Evolutionary conservation across 2,888 invertebrate genomes (phyloP), one percentile per base, ranked within the genome.

Genomic region (Leptinotarsa juncta): DNA sequence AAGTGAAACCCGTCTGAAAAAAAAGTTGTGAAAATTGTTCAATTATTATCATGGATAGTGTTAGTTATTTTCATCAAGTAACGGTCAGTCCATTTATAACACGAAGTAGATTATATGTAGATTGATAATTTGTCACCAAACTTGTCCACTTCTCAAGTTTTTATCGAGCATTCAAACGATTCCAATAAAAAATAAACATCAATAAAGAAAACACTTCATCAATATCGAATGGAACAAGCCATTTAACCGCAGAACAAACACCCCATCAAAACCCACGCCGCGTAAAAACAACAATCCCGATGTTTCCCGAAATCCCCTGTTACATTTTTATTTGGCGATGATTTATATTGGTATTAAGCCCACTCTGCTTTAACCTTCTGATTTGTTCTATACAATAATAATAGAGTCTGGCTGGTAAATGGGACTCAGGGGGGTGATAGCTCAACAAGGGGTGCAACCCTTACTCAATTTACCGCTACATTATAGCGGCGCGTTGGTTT

Each of bases 381-480:
- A 88, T 88, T 88, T 88, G 88, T 87, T 88, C 88, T 86, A 87
- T 88, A 87, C 87, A 88, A 88, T 88, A 88, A 88, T 88, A 88
- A 88, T 88, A 88, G 88, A 88, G 87, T 87, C 86, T 85, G 87
- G 84, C 86, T 84, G 86, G 85, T 85, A 87, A 88, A 88, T 88
- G 88, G 87, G 86, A 84, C 88, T 85, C 87, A 79, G 70, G 88
- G 87, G 88, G 86, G 87, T 88, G 87, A 88, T 88, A 88, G 85
- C 86, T 88, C 88, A 87, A 83, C 83, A 82, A 82, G 82, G 83
- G 75, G 77, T 65, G 74, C 76, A 75, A 74, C 78, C 80, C 78
- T 80, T 73, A 77, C 80, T 85, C 88, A 88, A 88, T 88, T 88
- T 88, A 87, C 87, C 88, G 88, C 88, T 85, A 88, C 88, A 88